A percentile compares a stretch with the other conserved stretches of the same genome.
Evolutionary conservation across 1,140 invertebrate genomes (phyloP).

Genomic region (Mya arenaria): DNA sequence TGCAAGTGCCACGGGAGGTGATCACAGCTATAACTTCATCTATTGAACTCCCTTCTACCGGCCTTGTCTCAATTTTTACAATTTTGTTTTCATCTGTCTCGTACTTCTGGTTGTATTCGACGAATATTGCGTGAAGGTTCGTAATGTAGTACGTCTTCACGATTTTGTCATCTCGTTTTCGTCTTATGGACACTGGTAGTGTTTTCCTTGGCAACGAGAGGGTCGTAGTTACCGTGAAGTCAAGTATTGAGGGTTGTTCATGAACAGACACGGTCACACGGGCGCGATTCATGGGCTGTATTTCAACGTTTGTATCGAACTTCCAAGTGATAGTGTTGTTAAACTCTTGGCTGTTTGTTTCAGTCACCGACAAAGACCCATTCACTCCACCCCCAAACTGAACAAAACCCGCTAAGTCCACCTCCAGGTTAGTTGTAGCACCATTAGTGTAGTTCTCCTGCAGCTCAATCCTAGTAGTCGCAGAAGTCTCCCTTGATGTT

Average conservation of each 20-base stretch:
- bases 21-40: not conserved
- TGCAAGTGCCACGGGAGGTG: conserved; percentile 35
- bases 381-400: conserved; percentile 29
- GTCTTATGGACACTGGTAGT: conserved; percentile 28
- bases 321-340: conserved; percentile 34
- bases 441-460: conserved; percentile 55
- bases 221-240: conserved; percentile 44
- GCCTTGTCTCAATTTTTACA: not conserved
- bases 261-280: conserved; percentile 36
- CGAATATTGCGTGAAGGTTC: conserved; percentile 23
- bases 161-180: conserved; percentile 33
- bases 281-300: conserved; percentile 23
- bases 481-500: conserved; percentile 21
- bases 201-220: conserved; percentile 7
- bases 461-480: conserved; percentile 34
- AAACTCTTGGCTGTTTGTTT: conserved; percentile 44
- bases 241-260: not conserved
- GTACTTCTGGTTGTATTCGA: conserved; percentile 8
- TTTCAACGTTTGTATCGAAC: conserved; percentile 40
- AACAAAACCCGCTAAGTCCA: conserved; percentile 35
- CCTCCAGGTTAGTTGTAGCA: conserved; percentile 39
- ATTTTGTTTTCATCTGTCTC: not conserved
- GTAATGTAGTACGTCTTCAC: conserved; percentile 11
- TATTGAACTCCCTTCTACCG: not conserved
- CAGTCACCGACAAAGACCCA: conserved; percentile 31